Conservation (phyloP, 2,888 invertebrate genomes). For the Andrena haemorrhoa region DNA sequence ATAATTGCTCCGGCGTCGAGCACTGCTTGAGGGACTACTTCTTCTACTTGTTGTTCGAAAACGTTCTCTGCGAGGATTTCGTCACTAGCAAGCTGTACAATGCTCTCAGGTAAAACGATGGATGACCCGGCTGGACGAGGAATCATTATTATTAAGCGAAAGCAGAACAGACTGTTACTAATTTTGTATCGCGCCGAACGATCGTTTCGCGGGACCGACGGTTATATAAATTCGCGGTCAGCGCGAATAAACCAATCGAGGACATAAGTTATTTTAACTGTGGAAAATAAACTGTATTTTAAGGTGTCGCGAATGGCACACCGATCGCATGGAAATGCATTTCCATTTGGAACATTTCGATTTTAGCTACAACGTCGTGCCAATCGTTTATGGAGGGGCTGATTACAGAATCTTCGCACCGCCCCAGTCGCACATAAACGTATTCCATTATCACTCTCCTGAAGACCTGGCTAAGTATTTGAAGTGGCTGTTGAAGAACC, state of each 20-base stretch:
- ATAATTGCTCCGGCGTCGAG: slow-evolving; percentile 83
- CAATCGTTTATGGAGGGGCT: slow-evolving; percentile 89
- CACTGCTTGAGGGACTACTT: slow-evolving; percentile 87
- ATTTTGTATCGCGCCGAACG: too few relatives aligned
- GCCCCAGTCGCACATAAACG: slow-evolving; percentile 88
- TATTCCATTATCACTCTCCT: slow-evolving; percentile 87
- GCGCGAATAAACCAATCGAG: too few relatives aligned
- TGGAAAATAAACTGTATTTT: too few relatives aligned
- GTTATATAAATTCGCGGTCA: too few relatives aligned
- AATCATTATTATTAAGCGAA: too few relatives aligned
- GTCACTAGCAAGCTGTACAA: slow-evolving; percentile 89
- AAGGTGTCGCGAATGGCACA: too few relatives aligned
- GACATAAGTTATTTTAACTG: too few relatives aligned
- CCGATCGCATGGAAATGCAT: too few relatives aligned
- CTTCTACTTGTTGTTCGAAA: slow-evolving; percentile 91
- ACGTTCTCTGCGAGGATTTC: slow-evolving; percentile 89
- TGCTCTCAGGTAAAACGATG: slow-evolving; percentile 86
- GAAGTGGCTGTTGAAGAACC: slow-evolving; percentile 85
- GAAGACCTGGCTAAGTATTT: slow-evolving; percentile 87
- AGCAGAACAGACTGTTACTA: too few relatives aligned
- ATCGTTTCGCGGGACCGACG: too few relatives aligned
- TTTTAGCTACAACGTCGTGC: slow-evolving; percentile 85
- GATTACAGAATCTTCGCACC: slow-evolving; percentile 88
- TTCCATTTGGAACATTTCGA: too few relatives aligned
- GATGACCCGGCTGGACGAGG: too few relatives aligned